Base-by-base conservation (phyloP, 2,797 vertebrate species). In the Pogonophryne albipinna region DNA sequence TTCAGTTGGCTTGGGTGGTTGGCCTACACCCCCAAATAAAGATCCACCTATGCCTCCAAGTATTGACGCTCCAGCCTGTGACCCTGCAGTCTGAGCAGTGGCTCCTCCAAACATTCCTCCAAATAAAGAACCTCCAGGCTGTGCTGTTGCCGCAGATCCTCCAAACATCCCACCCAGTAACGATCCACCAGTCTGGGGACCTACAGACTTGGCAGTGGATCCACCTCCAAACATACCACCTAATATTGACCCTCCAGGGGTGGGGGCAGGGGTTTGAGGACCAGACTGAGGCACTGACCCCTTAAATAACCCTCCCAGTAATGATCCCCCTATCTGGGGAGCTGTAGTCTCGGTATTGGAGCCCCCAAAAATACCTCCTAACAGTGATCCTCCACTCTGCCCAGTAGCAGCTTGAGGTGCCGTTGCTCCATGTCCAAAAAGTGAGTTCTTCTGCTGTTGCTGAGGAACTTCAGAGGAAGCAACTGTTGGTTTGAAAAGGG, bases 221-320 rank as follows among this genome's bases (percentile, higher is more conserved):
- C 81, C 85, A 71, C 88, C 92, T 73, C 92, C 91, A 84, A 94
- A 93, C 80, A 94, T 91, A 0, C 91, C 91, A 13, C 90, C 90
- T 77, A 94, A 89, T 78, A 93, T 66, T 71, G 93, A 92, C 5
- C 87, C 87, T 70, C 86, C 89, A 74, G 79, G 69, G 3, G 51
- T 62, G 3, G 89, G 46, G 11, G 76, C 1, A 10, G 76, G 62
- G 20, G 82, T 49, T 76, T 90, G 89, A 80, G 88, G 31, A 56
- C 74, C 62, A 75, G 89, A 66, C 20, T 85, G 90, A 60, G 86
- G 63, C 57, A 77, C 27, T 61, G 91, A 47, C 6, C 87, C 86
- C 70, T 90, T 91, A 41, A 93, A 92, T 78, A 94, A 95, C 46
- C 90, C 89, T 73, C 96, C 96, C 51, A 97, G 93, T 83, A 97